These are phyloP conservation scores for Adelosebastes latens DNA, from an alignment of 2,797 vertebrate species.

Conservation along the genomic window DNA sequence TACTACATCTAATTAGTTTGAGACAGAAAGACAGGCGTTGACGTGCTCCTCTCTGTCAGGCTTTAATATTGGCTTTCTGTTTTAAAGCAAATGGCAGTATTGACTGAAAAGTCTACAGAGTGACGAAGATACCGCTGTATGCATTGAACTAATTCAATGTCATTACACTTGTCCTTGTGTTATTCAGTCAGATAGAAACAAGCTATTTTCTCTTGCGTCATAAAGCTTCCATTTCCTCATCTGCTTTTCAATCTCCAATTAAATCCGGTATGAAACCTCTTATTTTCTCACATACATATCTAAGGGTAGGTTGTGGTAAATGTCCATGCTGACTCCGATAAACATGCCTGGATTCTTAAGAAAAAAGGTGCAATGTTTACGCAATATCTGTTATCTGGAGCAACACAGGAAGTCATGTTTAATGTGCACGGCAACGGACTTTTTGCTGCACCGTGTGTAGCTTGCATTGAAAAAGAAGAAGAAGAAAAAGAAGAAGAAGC, in stretches of 20 bases:
- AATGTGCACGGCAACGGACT: neutral
- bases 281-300: constrained; percentile 39
- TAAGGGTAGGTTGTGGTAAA: neutral
- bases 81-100: constrained; percentile 26
- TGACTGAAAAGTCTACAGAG: constrained; percentile 1
- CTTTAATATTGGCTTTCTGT: constrained; percentile 25
- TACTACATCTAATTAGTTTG: constrained; percentile 4
- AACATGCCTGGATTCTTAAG: neutral
- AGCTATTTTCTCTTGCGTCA: constrained; percentile 30
- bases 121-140: constrained; percentile 13
- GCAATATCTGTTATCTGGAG: neutral
- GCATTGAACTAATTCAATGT: neutral
- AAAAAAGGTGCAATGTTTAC: neutral
- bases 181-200: constrained; percentile 17
- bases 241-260: neutral
- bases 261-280: constrained; percentile 27
- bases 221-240: constrained; percentile 8
- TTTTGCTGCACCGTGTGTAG: neutral
- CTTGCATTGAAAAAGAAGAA: neutral
- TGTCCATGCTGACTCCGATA: neutral
- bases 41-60: neutral
- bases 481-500: too few relatives aligned
- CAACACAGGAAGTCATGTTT: constrained; percentile 3
- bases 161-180: constrained; percentile 4
- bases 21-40: neutral